Evolutionary conservation across 1,140 invertebrate species (phyloP), one percentile per base, ranked within the genome.

Genomic region (Lycorma delicatula): DNA sequence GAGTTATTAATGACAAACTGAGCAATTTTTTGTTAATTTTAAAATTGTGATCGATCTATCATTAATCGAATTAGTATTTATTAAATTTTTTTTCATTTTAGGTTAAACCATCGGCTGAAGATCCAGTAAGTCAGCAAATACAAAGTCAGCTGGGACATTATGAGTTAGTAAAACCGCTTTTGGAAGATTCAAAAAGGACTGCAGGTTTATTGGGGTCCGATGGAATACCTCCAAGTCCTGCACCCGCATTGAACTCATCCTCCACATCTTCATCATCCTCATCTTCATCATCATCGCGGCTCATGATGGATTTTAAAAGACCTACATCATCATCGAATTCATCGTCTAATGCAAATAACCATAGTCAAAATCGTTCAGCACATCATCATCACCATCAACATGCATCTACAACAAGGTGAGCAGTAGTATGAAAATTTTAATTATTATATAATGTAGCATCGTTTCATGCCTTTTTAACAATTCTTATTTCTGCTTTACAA

Each of bases 61-160:
- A n/a, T n/a, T n/a, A n/a, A n/a, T n/a, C n/a, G n/a, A n/a, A n/a
- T n/a, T n/a, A n/a, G n/a, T n/a, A n/a, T n/a, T n/a, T n/a, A n/a
- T n/a, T n/a, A n/a, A n/a, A n/a, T n/a, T n/a, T n/a, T n/a, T n/a
- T n/a, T n/a, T n/a, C n/a, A n/a, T 71, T 72, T 3, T 74, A 87
- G 85, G 82, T 87, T 55, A 82, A 74, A 61, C 82, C 78, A 62
- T 81, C 78, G 66, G 74, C 77, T 36, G 85, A 87, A 68, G 86
- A 90, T 70, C 79, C 77, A 41, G 79, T 83, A n/a, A 81, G 79
- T 50, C 81, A 85, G 66, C 80, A 87, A 66, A 87, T 89, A 62
- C 82, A 85, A 67, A 82, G 78, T 47, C 84, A 82, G 61, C 73
- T 89, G 46, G 87, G 87, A 28, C 81, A 83, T 66, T 89, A 83